Evolutionary conservation across 2,888 invertebrate species (phyloP), one percentile per base, ranked within the genome.

Genomic region (Busseola fusca): DNA sequence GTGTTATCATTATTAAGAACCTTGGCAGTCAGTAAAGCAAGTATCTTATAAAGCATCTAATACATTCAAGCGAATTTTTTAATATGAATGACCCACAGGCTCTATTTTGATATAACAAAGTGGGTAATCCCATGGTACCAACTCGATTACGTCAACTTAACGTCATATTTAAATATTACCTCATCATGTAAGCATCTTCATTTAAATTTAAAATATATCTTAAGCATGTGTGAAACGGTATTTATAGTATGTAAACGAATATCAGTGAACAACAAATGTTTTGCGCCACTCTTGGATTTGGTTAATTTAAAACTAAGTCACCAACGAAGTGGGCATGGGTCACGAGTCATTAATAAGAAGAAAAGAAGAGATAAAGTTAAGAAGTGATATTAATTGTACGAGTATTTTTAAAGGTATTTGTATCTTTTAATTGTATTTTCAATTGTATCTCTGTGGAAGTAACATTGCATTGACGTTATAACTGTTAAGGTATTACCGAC

Each of bases 171-270:
- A 79, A 69, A 69, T 64, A 80, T 80, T 83, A 64, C 81, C 76
- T 87, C 86, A 86, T 56, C 66, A 56, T 45, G 45, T 60, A 84
- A 83, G 71, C 74, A 86, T 87, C 78, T 81, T 74, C 78, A 84
- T 87, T 83, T 83, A 60, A 75, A 82, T 78, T 84, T 82, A 70
- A 79, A 83, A 83, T 81, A 57, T 64, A 65, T 30, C 69, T 65
- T 76, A 64, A 69, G 69, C 25, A 65, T 77, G 62, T 78, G 69
- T 48, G 42, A 65, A 73, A 72, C 72, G 72, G 76, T 78, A 72
- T 78, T 72, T 52, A 72, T 79, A 67, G 69, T 65, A 76, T 56
- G 63, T 60, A 48, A 74, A 69, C 59, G 65, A 76, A 71, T 69
- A 69, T 56, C 42, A 30, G 30, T 27, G 30, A 25, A 52, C 25